A percentile compares a stretch with the other conserved stretches of the same genome.
phyloP scores from a whole-genome alignment of 2,888 invertebrate species.

The Eilema griseolum region DNA sequence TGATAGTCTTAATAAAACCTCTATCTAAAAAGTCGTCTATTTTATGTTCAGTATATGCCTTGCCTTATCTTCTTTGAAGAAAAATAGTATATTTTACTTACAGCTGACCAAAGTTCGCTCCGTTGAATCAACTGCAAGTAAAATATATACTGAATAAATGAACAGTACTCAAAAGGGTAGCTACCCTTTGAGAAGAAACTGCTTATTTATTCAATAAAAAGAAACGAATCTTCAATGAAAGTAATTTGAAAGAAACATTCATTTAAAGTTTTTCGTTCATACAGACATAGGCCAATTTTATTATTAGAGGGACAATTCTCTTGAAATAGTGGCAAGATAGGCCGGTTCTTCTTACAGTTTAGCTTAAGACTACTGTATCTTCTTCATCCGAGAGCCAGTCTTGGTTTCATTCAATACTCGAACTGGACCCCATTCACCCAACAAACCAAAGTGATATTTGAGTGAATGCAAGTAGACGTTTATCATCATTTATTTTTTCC shows the following conservation, averaged over 20 bases:
- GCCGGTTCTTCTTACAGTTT: not conserved
- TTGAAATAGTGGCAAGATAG: not conserved
- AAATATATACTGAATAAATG: constrained; percentile 4
- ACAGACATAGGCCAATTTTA: not conserved
- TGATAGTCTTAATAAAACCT: not conserved
- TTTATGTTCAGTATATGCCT: not conserved
- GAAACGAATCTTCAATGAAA: not conserved
- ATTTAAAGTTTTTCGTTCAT: not conserved
- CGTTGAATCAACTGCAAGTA: not conserved
- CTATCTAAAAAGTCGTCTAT: not conserved
- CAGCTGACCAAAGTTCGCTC: not conserved
- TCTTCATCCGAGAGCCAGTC: not conserved
- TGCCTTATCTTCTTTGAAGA: not conserved
- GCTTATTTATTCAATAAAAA: constrained; percentile 4
- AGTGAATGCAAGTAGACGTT: not conserved
- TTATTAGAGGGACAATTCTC: constrained; percentile 1
- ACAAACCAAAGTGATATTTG: not conserved
- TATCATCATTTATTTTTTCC: not conserved
- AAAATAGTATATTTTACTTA: not conserved
- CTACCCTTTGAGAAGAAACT: not conserved
- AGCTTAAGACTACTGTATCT: not conserved
- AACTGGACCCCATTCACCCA: not conserved
- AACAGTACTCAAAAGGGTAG: constrained; percentile 2
- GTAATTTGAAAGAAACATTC: constrained; percentile 5
- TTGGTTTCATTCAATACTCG: not conserved